Evolutionary conservation across 2,113 vertebrate genomes (phyloP), one percentile per base, ranked within the genome.

Genomic region (Embiotoca jacksoni): DNA sequence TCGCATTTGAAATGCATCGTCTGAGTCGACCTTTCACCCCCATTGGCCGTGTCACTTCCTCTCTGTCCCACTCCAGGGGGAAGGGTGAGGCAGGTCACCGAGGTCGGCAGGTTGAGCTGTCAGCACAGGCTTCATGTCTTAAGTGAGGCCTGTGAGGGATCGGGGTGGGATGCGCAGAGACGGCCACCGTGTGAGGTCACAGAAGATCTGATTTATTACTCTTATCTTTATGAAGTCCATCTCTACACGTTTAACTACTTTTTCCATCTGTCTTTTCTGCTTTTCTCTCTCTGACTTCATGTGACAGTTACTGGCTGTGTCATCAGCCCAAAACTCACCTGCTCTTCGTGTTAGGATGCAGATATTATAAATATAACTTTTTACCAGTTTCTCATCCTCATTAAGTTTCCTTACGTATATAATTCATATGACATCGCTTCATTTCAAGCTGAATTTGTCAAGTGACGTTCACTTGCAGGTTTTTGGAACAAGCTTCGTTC

Each of bases 41-140:
- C 3, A 0, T 23, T 15, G 41, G 77, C 70, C 58, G n/a, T 89
- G 86, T 76, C 78, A 75, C 85, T 90, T 90, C 87, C 88, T 89
- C 78, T 85, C 72, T 37, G 76, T 81, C 74, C 76, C 47, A 9
- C 60, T 76, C 30, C n/a, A 6, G 62, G 52, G 50, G 23, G 57
- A 16, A 39, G 50, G 41, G 49, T 44, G 4, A 47, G 64, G 56
- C 3, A 30, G 85, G 82, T 88, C 80, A 61, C 56, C 59, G 5
- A 61, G 86, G 88, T 90, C 13, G 82, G 88, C 83, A 82, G 72
- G 80, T 78, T 75, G 83, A 90, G 82, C 83, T 90, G 88, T 87
- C 82, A 73, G 66, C 67, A 73, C 76, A 80, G 82, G 80, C 85
- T 75, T 79, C 63, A 58, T 6, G 35, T 80, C 83, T 76, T 70